Percentiles rank a stretch among this genome's conserved stretches.
phyloP scores from a whole-genome alignment of 2,797 vertebrate genomes.

The Propithecus perrieri region DNA sequence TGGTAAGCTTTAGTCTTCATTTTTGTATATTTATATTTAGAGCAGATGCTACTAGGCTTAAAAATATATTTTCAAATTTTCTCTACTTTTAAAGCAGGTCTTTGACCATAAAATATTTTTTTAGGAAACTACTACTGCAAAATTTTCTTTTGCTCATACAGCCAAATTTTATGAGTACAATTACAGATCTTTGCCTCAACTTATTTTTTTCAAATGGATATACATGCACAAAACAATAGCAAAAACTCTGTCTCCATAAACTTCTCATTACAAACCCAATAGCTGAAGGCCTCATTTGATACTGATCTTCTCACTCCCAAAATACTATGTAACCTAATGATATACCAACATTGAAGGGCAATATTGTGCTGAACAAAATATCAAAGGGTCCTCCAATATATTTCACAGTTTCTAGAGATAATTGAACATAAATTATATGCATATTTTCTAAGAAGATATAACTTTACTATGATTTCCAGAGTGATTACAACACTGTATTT shows the following conservation, averaged over 20 bases:
- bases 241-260: neutral
- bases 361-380: neutral
- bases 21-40: neutral
- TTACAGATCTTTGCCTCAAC: neutral
- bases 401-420: neutral
- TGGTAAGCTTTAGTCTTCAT: neutral
- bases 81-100: neutral
- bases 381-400: neutral
- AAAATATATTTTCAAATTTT: slow-evolving; percentile 29
- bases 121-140: slow-evolving; percentile 31
- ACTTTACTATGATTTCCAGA: neutral
- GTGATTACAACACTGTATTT: neutral
- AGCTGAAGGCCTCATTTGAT: neutral
- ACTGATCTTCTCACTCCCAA: neutral
- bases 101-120: slow-evolving; percentile 48
- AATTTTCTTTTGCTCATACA: slow-evolving; percentile 11
- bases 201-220: neutral
- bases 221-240: neutral
- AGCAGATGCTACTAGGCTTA: slow-evolving; percentile 4
- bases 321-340: neutral
- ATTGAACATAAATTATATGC: neutral
- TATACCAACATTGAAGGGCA: neutral
- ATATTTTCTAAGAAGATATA: neutral
- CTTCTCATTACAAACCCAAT: neutral
- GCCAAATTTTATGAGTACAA: neutral